Conservation (phyloP, 2,888 invertebrate species). For the Liodrosophila aerea region DNA sequence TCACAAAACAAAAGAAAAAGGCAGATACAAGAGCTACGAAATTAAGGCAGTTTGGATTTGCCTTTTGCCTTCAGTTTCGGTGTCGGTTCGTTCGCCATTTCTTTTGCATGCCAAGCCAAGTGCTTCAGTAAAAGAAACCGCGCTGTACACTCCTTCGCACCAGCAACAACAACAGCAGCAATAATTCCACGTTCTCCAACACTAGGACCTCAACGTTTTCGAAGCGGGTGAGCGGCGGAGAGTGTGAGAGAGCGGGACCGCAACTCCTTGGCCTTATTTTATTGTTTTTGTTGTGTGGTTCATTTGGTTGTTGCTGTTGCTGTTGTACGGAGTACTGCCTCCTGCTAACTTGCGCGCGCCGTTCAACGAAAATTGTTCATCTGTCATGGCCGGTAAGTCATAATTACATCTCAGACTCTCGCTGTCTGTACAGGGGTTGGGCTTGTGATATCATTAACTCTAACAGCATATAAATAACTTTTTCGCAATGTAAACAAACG, state of each 20-base stretch:
- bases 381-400: slow-evolving; percentile 91
- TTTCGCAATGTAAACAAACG: slow-evolving; percentile 52
- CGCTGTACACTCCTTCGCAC: slow-evolving; percentile 55
- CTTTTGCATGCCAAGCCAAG: slow-evolving; percentile 40
- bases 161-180: slow-evolving; percentile 41
- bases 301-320: slow-evolving; percentile 48
- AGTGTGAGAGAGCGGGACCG: slow-evolving; percentile 40
- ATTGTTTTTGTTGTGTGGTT: slow-evolving; percentile 44
- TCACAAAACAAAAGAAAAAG: slow-evolving; percentile 43
- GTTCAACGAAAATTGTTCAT: slow-evolving; percentile 82
- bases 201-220: slow-evolving; percentile 22
- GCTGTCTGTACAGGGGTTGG: no score
- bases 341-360: slow-evolving; percentile 54
- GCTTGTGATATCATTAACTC: no score
- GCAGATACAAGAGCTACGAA: slow-evolving; percentile 51
- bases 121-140: slow-evolving; percentile 42
- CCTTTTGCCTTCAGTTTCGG: slow-evolving; percentile 49
- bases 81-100: slow-evolving; percentile 39
- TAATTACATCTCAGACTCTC: slow-evolving; percentile 15
- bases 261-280: slow-evolving; percentile 64
- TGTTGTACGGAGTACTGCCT: slow-evolving; percentile 49
- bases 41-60: slow-evolving; percentile 57
- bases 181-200: slow-evolving; percentile 26
- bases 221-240: slow-evolving; percentile 29
- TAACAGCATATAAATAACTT: slow-evolving; percentile 47